These are phyloP conservation scores for Lycophotia porphyrea DNA, from an alignment of 2,888 invertebrate species.

Conservation along the genomic window DNA sequence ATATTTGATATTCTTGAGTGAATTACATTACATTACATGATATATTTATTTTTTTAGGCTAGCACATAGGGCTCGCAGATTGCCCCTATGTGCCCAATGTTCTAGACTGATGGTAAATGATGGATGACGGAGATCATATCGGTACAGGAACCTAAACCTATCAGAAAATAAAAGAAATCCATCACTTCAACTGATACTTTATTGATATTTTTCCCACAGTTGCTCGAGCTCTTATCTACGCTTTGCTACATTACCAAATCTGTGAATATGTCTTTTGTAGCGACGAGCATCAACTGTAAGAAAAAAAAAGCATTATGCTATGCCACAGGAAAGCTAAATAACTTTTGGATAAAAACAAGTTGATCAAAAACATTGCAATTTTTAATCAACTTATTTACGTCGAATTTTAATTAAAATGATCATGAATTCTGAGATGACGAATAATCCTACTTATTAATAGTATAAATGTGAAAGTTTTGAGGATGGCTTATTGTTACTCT, in stretches of 20 bases:
- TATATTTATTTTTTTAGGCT: too few relatives aligned
- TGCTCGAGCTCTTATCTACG: constrained; percentile 11
- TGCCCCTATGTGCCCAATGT: background rate
- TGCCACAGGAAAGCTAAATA: background rate
- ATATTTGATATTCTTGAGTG: too few relatives aligned
- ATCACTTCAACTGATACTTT: constrained; percentile 33
- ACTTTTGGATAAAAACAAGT: background rate
- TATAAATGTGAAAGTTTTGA: too few relatives aligned
- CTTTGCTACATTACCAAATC: constrained; percentile 5
- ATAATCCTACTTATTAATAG: background rate
- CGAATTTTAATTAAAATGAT: background rate
- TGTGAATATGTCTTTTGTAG: constrained; percentile 44
- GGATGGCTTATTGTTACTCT: too few relatives aligned
- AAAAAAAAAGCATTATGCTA: background rate
- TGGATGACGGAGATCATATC: background rate
- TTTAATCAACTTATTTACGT: background rate
- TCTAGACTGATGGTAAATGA: background rate
- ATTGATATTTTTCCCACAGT: constrained; percentile 28
- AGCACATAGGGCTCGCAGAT: too few relatives aligned
- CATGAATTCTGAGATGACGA: background rate
- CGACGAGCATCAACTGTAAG: constrained; percentile 44
- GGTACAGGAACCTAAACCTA: background rate
- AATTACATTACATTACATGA: too few relatives aligned
- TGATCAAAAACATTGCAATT: too few relatives aligned
- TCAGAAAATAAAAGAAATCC: background rate